Percentiles rank a stretch among this genome's conserved stretches.
These are phyloP conservation scores for Premnoplex brunnescens DNA, from an alignment of 2,797 vertebrate species.

Conservation along the genomic window DNA sequence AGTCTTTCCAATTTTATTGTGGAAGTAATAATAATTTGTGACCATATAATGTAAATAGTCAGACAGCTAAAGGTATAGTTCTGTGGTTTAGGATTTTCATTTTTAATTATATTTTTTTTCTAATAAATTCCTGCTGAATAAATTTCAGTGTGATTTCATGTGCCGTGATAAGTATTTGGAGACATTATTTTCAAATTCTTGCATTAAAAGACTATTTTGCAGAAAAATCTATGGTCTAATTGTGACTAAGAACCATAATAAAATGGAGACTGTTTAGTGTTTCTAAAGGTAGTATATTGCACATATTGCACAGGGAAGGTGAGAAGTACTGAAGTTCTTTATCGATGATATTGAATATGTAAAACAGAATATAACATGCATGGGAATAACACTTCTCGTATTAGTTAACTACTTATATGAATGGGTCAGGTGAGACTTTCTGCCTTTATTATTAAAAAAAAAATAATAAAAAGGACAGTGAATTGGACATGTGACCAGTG, in stretches of 20 bases:
- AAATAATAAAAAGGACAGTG: background rate
- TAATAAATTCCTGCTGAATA: background rate
- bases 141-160: background rate
- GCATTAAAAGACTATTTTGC: background rate
- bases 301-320: background rate
- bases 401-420: background rate
- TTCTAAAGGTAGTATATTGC: background rate
- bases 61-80: background rate
- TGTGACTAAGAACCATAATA: background rate
- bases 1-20: background rate
- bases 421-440: background rate
- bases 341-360: background rate
- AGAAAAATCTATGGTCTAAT: background rate
- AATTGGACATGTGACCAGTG: background rate
- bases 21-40: background rate
- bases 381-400: rapidly evolving
- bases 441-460: background rate
- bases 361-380: background rate
- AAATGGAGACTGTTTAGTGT: background rate
- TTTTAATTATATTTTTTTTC: background rate
- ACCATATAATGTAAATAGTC: background rate
- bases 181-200: background rate
- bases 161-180: background rate
- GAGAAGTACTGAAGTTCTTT: background rate
- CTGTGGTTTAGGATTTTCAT: background rate